Percentiles rank a stretch among this genome's conserved stretches.
phyloP scores from a whole-genome alignment of 2,113 vertebrate genomes.

The Datnioides undecimradiatus region DNA sequence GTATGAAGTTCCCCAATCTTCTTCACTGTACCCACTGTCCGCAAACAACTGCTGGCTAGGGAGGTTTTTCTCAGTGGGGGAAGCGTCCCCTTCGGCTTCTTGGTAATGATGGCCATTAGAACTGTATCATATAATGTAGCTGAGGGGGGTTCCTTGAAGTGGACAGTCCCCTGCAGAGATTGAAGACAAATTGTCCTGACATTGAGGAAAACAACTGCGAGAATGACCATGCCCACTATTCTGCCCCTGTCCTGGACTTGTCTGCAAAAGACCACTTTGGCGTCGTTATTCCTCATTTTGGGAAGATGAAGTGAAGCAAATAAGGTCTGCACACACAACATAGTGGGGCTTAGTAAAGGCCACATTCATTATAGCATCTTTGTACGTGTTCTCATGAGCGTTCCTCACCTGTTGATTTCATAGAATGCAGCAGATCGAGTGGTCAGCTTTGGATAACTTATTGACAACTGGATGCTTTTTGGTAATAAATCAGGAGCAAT shows the following conservation, averaged over 20 bases:
- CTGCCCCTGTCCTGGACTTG: not conserved
- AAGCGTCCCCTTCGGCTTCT: not conserved
- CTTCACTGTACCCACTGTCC: not conserved
- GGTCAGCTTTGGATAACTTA: not conserved
- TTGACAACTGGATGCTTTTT: not conserved
- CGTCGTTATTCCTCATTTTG: not conserved
- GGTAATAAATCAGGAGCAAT: not conserved
- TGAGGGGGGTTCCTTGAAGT: not conserved
- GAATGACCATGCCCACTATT: not conserved
- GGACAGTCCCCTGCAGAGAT: not conserved
- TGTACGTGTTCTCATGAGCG: not conserved
- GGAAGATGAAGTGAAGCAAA: too few relatives aligned
- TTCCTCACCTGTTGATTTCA: not conserved
- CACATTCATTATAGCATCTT: not conserved
- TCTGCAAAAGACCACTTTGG: not conserved
- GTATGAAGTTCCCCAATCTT: not conserved
- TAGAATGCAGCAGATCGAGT: not conserved
- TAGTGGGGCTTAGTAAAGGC: not conserved
- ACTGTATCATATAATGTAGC: not conserved
- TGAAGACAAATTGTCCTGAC: not conserved
- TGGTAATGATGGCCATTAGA: not conserved
- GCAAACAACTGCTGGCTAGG: not conserved
- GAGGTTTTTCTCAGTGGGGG: not conserved
- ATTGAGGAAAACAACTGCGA: not conserved
- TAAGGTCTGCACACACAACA: not conserved